Conservation (phyloP, 2,113 vertebrate genomes). For the Dasyornis broadbenti region DNA sequence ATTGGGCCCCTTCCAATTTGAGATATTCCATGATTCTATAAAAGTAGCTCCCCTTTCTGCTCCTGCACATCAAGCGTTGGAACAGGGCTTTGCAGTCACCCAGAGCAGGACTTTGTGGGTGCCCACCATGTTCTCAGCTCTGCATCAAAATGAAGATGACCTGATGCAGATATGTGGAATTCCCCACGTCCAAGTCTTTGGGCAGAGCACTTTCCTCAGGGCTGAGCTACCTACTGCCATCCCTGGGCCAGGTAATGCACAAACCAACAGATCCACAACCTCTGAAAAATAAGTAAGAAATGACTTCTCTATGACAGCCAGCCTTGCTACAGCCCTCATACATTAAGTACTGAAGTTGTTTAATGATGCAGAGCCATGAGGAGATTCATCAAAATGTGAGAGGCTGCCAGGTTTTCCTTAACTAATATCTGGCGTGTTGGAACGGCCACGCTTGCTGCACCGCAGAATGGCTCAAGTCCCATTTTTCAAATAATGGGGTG, state of each 20-base stretch:
- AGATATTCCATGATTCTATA: background rate
- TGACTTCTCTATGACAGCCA: background rate
- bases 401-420: background rate
- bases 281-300: background rate
- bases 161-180: background rate
- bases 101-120: background rate
- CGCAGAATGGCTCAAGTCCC: background rate
- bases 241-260: background rate
- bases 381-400: background rate
- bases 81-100: background rate
- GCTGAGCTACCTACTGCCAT: background rate
- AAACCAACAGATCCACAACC: background rate
- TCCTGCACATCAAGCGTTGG: background rate
- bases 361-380: background rate
- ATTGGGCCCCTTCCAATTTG: background rate
- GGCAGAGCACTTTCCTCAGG: background rate
- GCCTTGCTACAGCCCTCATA: background rate
- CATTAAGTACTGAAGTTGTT: background rate
- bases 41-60: background rate
- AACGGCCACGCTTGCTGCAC: background rate
- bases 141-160: background rate
- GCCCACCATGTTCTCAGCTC: background rate
- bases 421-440: background rate
- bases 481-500: background rate
- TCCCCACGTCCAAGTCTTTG: accelerated